A percentile compares a stretch with the other conserved stretches of the same genome.
Conservation (phyloP, 2,797 vertebrate species). For the Eulemur albifrons region DNA sequence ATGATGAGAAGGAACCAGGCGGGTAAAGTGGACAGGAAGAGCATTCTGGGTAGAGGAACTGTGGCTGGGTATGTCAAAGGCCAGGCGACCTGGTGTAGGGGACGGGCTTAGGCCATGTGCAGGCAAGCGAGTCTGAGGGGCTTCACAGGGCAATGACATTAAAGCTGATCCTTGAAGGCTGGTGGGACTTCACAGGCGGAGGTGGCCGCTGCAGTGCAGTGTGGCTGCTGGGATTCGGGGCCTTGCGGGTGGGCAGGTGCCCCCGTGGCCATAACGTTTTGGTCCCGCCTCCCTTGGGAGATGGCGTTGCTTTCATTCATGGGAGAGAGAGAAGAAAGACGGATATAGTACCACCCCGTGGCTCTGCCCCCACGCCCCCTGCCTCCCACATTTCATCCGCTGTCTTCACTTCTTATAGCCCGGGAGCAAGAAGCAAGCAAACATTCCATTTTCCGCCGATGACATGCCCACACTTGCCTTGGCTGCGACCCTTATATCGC, state of each 20-base stretch:
- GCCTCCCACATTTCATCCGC: neutral
- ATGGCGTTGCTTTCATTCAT: neutral
- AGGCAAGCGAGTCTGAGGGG: neutral
- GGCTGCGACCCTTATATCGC: neutral
- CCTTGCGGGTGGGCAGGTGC: neutral
- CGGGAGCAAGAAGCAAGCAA: neutral
- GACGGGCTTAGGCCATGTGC: neutral
- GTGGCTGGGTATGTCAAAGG: neutral
- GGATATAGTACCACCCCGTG: rapidly evolving
- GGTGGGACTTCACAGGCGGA: neutral
- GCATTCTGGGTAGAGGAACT: neutral
- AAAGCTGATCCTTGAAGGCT: neutral
- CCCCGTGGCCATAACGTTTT: rapidly evolving
- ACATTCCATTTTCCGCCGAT: rapidly evolving
- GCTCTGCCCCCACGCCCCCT: neutral
- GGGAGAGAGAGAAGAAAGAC: neutral
- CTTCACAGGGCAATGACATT: rapidly evolving
- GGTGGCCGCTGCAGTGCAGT: neutral
- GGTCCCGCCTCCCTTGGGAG: neutral
- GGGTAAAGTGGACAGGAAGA: neutral
- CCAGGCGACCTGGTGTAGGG: neutral
- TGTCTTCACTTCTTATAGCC: neutral
- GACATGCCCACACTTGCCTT: neutral
- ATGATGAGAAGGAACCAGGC: neutral
- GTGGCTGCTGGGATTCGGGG: neutral